Evolutionary conservation across 2,113 vertebrate genomes (phyloP).

Genomic region (Suricata suricatta): DNA sequence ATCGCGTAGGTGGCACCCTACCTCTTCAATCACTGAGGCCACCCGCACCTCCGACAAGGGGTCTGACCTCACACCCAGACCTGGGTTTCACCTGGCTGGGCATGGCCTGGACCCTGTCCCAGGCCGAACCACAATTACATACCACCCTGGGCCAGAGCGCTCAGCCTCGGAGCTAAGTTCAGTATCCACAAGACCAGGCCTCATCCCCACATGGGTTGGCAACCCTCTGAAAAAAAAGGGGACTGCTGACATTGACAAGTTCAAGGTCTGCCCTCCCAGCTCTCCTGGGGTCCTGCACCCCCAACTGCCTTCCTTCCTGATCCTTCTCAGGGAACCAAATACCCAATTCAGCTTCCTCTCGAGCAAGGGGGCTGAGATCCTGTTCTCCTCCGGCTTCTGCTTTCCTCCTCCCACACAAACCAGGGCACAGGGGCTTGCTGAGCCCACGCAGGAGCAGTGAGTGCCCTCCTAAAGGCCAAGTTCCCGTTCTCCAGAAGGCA

Average conservation of each 20-base stretch:
- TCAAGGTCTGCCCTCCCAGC: not conserved
- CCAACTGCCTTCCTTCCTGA: not conserved
- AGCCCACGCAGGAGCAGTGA: not conserved
- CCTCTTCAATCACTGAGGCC: not conserved
- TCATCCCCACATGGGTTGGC: slow-evolving; percentile 44
- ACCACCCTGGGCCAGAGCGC: slow-evolving; percentile 64
- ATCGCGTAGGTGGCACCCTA: not conserved
- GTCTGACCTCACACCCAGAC: not conserved
- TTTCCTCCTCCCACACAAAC: not conserved
- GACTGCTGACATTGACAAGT: not conserved
- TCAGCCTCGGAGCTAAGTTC: slow-evolving; percentile 49
- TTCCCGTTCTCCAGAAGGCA: not conserved
- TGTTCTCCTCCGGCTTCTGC: not conserved
- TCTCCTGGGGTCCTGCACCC: not conserved
- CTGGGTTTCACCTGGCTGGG: not conserved
- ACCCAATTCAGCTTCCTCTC: not conserved
- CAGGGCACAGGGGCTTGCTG: no score
- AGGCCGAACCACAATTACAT: slow-evolving; percentile 51
- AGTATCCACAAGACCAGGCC: slow-evolving; percentile 62
- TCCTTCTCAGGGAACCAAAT: not conserved
- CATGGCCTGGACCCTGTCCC: not conserved
- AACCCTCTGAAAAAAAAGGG: slow-evolving; percentile 72
- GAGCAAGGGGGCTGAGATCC: not conserved
- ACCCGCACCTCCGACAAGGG: not conserved
- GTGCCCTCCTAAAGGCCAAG: not conserved